Percentiles rank a stretch among this genome's conserved stretches.
Evolutionary conservation across 2,888 invertebrate genomes (phyloP).

Genomic region (Orchesellides sinensis): DNA sequence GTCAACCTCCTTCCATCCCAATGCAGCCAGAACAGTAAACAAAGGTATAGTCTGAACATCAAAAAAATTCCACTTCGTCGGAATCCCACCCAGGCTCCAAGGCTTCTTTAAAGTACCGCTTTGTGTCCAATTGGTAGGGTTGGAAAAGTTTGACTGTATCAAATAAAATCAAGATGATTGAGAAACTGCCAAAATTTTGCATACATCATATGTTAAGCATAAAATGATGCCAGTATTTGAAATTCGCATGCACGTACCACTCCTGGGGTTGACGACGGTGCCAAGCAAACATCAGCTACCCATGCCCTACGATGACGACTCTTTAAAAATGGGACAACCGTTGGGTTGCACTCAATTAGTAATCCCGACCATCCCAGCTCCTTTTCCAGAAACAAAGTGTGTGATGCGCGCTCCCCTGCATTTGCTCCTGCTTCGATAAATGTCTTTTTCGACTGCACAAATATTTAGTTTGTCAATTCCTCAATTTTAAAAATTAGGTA

Average conservation of each 20-base stretch:
- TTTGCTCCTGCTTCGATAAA: slow-evolving; percentile 51
- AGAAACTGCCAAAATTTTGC: background rate
- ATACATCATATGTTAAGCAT: background rate
- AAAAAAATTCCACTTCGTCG: background rate
- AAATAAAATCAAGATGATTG: background rate
- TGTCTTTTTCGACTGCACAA: slow-evolving; percentile 8
- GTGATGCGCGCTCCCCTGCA: slow-evolving; percentile 34
- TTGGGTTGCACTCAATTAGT: slow-evolving; percentile 58
- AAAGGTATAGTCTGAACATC: slow-evolving; percentile 12
- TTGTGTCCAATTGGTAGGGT: slow-evolving; percentile 5
- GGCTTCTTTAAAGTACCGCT: background rate
- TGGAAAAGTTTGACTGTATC: background rate
- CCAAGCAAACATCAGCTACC: slow-evolving; percentile 54
- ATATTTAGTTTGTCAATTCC: background rate
- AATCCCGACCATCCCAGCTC: slow-evolving; percentile 52
- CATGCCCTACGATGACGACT: slow-evolving; percentile 49
- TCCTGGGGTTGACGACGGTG: background rate
- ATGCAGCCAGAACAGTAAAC: slow-evolving; percentile 5
- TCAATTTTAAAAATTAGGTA: background rate
- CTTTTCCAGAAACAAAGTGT: slow-evolving; percentile 43
- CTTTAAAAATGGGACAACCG: slow-evolving; percentile 7
- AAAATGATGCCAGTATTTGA: too few relatives aligned
- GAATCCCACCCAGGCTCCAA: background rate
- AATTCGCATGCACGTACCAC: too few relatives aligned
- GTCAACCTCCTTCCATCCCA: slow-evolving; percentile 6